A percentile compares a stretch with the other conserved stretches of the same genome.
Evolutionary conservation across 2,113 vertebrate species (phyloP).

Genomic region (Rhodinocichla rosea): DNA sequence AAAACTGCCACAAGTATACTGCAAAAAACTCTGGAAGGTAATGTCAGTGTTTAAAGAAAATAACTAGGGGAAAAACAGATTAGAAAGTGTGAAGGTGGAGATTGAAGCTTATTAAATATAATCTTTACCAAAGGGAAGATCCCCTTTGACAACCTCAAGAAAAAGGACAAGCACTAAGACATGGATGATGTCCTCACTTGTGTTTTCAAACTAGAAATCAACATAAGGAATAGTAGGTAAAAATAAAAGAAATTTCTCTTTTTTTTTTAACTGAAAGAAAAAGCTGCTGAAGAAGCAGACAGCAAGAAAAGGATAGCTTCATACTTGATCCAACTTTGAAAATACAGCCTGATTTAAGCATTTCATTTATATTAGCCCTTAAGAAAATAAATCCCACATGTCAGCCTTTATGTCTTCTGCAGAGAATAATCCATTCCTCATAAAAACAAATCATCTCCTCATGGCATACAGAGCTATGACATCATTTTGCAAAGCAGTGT

Average conservation of each 20-base stretch:
- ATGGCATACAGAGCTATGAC: background rate
- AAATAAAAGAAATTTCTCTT: background rate
- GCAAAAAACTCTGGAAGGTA: background rate
- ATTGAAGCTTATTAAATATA: background rate
- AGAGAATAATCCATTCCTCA: background rate
- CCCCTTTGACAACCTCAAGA: background rate
- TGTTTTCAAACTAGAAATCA: background rate
- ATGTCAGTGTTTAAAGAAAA: background rate
- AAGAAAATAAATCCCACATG: background rate
- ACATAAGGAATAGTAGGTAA: rapidly evolving
- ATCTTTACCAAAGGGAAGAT: background rate
- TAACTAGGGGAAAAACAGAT: background rate
- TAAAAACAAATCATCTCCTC: background rate
- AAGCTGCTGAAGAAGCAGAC: background rate
- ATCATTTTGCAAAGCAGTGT: background rate
- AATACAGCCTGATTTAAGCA: background rate
- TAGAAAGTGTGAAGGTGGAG: background rate
- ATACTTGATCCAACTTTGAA: background rate
- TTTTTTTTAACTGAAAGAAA: background rate
- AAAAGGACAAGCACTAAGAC: background rate
- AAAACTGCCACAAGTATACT: background rate
- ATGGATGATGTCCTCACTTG: rapidly evolving
- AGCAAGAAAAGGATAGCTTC: background rate
- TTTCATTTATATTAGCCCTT: background rate
- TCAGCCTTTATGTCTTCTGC: background rate